Base-by-base conservation (phyloP, 2,888 invertebrate genomes). In the Physocephala rufipes region DNA sequence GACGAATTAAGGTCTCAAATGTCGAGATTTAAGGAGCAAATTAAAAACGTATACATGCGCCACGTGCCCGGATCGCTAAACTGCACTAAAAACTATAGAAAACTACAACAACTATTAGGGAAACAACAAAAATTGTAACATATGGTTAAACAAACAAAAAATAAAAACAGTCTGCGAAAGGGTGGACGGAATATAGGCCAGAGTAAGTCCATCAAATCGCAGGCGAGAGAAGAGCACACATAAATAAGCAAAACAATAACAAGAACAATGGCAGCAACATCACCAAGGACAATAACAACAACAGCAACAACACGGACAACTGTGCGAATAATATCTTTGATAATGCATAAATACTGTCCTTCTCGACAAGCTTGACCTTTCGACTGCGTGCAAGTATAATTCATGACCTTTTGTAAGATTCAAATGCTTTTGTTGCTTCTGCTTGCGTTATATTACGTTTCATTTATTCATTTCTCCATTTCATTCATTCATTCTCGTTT, bases 351-450 rank as follows among this genome's bases (percentile, higher is more conserved):
- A 55, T 45, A n/a, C 47, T 67, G 67, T 67, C 67, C 67, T 59
- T 61, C 59, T 61, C 67, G 9, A 59, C 59, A 45, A 49, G 45
- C 21, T 59, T 67, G 67, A 67, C 67, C 67, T 67, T 67, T 49
- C 59, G 28, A 36, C 36, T 36, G 36, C 36, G 36, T 59, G n/a
- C 47, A 15, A 26, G 47, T 47, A 26, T 47, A 26, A 47, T 19
- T 24, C 59, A 67, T n/a, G 13, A 47, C 53, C n/a, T 47, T 24
- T n/a, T 55, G 19, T 51, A 9, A 9, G 36, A 36, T 36, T 36
- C 36, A 36, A 59, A 19, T 55, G 36, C 55, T 61, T 70, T 61
- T 71, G 72, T 61, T 73, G 58, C 47, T 71, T 24, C 68, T 70
- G 53, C n/a, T 58, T 61, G 53, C 53, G 69, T 36, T 70, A 59